Evolutionary conservation across 2,888 invertebrate species (phyloP), one percentile per base, ranked within the genome.

Genomic region (Troides helena): DNA sequence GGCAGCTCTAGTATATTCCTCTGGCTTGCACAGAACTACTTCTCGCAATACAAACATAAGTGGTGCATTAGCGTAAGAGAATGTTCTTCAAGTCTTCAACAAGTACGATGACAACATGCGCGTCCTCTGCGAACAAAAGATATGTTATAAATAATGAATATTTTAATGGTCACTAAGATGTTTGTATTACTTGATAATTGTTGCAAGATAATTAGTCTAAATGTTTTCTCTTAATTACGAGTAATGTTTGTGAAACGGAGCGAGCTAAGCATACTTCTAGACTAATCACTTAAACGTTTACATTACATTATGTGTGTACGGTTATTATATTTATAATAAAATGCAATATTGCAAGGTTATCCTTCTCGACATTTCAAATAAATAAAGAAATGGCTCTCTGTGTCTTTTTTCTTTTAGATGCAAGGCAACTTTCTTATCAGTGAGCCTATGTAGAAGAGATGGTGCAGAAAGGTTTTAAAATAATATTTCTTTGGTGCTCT

Each of bases 71-170:
- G n/a, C 53, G 39, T 23, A 0, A 39, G 23, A 36, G 53, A 46
- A 43, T 65, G 43, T 30, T 59, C 46, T 39, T 36, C 8, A n/a
- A 67, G 7, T 60, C 53, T 63, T 36, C 62, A 23, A n/a, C 36
- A 23, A 36, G 36, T 60, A 39, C 56, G 23, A 39, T 53, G 17
- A 21, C 21, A 43, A 30, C 23, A 17, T 58, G 10, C 23, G n/a
- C 18, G 63, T 7, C 46, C n/a, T 62, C 70, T 71, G 70, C 43
- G 57, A 67, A 64, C 59, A 70, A 70, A 71, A 14, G 18, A 57
- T 30, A 68, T 25, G 57, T 50, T 61, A 56, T 56, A 10, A 6
- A 64, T 70, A 50, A n/a, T 43, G 23, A 50, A 63, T 62, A 30
- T 67, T 56, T 60, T 63, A 60, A 57, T 63, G 66, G 30, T 60